phyloP scores from a whole-genome alignment of 2,888 invertebrate species.

The Campopleginae sp. region DNA sequence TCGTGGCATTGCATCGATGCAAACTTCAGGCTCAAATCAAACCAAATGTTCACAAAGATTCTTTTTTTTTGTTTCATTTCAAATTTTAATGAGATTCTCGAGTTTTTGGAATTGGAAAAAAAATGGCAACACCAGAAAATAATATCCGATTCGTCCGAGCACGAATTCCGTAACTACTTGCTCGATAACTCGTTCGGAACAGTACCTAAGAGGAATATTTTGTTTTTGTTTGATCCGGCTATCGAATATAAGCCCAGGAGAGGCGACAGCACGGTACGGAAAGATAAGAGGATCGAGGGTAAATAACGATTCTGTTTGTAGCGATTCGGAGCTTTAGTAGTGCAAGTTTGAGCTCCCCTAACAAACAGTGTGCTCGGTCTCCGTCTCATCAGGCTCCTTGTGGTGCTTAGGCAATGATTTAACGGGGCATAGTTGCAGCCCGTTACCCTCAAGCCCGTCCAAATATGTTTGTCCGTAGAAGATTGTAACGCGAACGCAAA shows the following conservation, averaged over 20 bases:
- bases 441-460: slow-evolving; percentile 50
- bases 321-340: slow-evolving; percentile 23
- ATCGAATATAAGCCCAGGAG: background rate
- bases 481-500: slow-evolving; percentile 51
- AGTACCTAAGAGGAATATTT: background rate
- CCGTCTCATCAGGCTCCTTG: slow-evolving; percentile 33
- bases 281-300: slow-evolving; percentile 62
- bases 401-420: slow-evolving; percentile 62
- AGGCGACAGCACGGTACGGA: slow-evolving; percentile 28
- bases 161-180: background rate
- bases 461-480: slow-evolving; percentile 64
- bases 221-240: background rate
- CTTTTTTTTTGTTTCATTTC: background rate
- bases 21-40: background rate
- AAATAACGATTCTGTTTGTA: slow-evolving; percentile 60
- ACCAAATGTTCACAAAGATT: background rate
- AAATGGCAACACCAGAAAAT: background rate
- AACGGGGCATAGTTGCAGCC: slow-evolving; percentile 61
- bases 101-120: background rate
- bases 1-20: too few relatives aligned
- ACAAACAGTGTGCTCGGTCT: slow-evolving; percentile 51
- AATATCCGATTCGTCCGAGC: background rate
- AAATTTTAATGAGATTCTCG: background rate
- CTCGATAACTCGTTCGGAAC: background rate
- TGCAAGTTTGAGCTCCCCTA: slow-evolving; percentile 45